Evolutionary conservation across 2,888 invertebrate genomes (phyloP).

Genomic region (Drosophila nr. medialis): DNA sequence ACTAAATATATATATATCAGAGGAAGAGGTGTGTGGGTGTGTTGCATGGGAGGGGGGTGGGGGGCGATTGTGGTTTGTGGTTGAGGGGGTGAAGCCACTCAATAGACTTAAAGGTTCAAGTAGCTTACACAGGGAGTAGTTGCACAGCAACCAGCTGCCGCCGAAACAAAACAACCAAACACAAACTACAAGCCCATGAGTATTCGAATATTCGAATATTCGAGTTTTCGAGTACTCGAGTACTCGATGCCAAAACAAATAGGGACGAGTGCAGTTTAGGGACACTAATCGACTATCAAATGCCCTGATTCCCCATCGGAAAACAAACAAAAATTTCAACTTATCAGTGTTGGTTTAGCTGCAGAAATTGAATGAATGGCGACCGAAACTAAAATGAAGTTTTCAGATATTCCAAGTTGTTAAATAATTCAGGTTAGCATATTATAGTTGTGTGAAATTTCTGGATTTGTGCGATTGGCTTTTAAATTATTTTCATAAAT

Average conservation of each 20-base stretch:
- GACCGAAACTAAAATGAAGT: neutral
- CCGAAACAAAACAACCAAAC: conserved; percentile 23
- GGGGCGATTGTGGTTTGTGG: neutral
- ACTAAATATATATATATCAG: conserved; percentile 6
- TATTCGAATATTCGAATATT: conserved; percentile 6
- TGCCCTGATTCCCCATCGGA: neutral
- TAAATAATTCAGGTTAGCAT: neutral
- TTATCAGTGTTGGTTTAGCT: neutral
- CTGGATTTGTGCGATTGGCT: neutral
- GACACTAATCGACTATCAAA: conserved; percentile 5
- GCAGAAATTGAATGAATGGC: neutral
- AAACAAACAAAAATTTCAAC: neutral
- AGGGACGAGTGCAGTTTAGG: neutral
- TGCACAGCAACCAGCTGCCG: conserved; percentile 22
- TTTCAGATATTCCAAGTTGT: neutral
- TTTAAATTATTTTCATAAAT: neutral
- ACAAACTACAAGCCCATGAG: conserved; percentile 13
- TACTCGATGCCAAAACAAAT: conserved; percentile 33
- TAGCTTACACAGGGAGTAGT: conserved; percentile 35
- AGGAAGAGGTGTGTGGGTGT: neutral
- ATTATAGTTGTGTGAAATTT: neutral
- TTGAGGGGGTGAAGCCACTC: conserved; percentile 38
- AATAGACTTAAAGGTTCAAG: conserved; percentile 68
- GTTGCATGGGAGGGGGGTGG: neutral
- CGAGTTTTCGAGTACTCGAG: neutral